Evolutionary conservation across 2,888 invertebrate genomes (phyloP).

Genomic region (Tetheella fluctuosa): DNA sequence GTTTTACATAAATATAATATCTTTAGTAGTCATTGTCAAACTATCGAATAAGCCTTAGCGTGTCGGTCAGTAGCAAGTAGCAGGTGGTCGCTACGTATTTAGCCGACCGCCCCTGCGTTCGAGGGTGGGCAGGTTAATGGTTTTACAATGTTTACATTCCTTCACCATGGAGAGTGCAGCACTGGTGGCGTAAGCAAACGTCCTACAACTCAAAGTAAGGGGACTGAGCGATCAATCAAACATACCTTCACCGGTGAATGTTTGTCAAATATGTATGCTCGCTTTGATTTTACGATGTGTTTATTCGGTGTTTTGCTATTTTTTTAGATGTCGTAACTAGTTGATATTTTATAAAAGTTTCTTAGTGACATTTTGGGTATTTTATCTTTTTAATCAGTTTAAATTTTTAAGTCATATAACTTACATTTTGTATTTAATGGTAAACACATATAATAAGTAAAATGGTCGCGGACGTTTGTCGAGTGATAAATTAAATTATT

Average conservation of each 20-base stretch:
- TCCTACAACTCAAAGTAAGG: not conserved
- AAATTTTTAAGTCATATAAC: too few species aligned
- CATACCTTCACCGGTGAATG: conserved; percentile 24
- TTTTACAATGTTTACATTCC: conserved; percentile 66
- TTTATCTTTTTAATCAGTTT: not conserved
- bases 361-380: not conserved
- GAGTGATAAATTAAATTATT: too few species aligned
- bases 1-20: not conserved
- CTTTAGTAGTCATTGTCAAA: not conserved
- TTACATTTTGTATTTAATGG: too few species aligned
- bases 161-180: conserved; percentile 78
- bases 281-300: conserved; percentile 18
- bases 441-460: too few species aligned
- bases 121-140: not conserved
- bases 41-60: not conserved
- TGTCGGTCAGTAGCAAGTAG: not conserved
- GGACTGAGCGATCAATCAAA: conserved; percentile 51
- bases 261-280: conserved; percentile 17
- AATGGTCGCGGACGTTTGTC: too few species aligned
- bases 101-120: not conserved
- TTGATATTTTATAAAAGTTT: not conserved
- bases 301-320: not conserved
- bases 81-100: not conserved
- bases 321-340: too few species aligned
- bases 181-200: not conserved